A percentile compares a stretch with the other conserved stretches of the same genome.
Conservation (phyloP, 2,113 vertebrate species). For the Anthoscopus minutus region DNA sequence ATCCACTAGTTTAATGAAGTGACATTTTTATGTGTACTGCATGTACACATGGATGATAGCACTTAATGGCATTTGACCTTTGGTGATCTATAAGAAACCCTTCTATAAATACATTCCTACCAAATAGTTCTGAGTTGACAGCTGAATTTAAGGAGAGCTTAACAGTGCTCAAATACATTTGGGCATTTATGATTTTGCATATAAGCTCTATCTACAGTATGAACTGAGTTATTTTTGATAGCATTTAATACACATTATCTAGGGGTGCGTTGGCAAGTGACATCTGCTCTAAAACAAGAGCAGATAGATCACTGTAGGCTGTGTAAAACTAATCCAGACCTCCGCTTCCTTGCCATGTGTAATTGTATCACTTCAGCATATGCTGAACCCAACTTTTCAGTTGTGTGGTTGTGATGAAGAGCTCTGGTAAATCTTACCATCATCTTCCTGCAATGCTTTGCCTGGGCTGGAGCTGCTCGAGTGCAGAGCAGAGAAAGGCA, state of each 20-base stretch:
- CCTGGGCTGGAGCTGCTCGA: neutral
- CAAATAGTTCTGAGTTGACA: neutral
- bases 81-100: conserved; percentile 17
- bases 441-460: neutral
- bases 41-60: neutral
- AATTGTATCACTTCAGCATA: neutral
- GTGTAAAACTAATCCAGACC: neutral
- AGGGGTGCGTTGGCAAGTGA: neutral
- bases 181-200: neutral
- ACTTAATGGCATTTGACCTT: conserved; percentile 22
- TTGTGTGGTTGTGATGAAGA: neutral
- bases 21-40: conserved; percentile 6
- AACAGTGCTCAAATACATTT: neutral
- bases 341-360: neutral
- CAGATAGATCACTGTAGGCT: neutral
- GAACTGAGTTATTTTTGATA: neutral
- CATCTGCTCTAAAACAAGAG: neutral
- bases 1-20: neutral
- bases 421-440: neutral
- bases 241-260: neutral
- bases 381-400: neutral
- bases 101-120: conserved; percentile 49
- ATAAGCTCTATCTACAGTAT: neutral
- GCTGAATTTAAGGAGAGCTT: neutral
- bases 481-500: neutral